phyloP scores from a whole-genome alignment of 2,888 invertebrate genomes.

The Slavum lentiscoides region DNA sequence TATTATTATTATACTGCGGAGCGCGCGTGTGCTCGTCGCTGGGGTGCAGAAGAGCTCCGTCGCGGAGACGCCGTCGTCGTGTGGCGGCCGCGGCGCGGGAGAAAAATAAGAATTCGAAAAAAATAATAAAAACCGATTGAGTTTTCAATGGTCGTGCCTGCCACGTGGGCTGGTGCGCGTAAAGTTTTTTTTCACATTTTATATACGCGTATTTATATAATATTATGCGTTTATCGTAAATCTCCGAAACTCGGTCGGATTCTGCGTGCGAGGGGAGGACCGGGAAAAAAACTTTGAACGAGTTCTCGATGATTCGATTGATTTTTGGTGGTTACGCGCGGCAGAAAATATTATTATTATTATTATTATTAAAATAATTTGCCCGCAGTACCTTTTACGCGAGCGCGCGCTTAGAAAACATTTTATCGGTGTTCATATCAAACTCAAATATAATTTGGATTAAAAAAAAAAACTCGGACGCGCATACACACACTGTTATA shows the following conservation, averaged over 20 bases:
- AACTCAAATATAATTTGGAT: no score
- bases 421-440: no score
- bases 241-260: slow-evolving; percentile 7
- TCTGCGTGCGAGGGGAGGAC: background rate
- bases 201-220: background rate
- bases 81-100: background rate
- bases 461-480: no score
- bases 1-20: no score
- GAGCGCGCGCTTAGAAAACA: no score
- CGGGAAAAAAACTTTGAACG: background rate
- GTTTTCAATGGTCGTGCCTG: background rate
- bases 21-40: no score
- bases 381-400: background rate
- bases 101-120: slow-evolving; percentile 21
- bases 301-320: slow-evolving; percentile 35
- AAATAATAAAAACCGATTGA: slow-evolving; percentile 32
- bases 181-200: background rate
- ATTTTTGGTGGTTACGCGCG: background rate
- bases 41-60: no score
- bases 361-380: background rate
- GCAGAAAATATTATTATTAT: no score
- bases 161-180: no score
- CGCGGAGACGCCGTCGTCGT: no score
- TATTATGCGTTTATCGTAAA: background rate
- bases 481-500: no score